A percentile compares a stretch with the other conserved stretches of the same genome.
phyloP scores from a whole-genome alignment of 2,888 invertebrate species.

The Spisula subtruncata region DNA sequence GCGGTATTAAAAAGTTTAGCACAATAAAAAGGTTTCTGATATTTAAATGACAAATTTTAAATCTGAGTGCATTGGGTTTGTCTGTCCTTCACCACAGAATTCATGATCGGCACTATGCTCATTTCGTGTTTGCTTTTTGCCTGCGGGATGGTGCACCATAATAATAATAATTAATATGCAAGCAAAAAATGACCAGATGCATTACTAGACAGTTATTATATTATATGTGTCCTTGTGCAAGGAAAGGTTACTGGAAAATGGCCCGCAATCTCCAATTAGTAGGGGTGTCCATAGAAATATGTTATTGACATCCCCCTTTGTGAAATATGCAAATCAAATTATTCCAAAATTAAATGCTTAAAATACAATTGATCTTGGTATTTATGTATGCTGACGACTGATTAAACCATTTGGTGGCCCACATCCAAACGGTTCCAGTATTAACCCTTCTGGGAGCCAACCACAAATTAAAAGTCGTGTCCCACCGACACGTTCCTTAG shows the following conservation, averaged over 20 bases:
- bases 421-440: slow-evolving; percentile 33
- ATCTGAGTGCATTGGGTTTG: no score
- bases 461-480: slow-evolving; percentile 39
- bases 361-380: slow-evolving; percentile 23
- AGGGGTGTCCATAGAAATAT: slow-evolving; percentile 3
- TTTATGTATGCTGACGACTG: slow-evolving; percentile 30
- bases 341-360: slow-evolving; percentile 44
- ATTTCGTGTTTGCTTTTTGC: no score
- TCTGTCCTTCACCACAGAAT: no score
- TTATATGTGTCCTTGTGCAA: not conserved
- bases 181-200: slow-evolving; percentile 13
- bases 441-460: slow-evolving; percentile 36
- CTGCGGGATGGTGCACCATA: not conserved
- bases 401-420: slow-evolving; percentile 39
- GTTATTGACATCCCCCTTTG: slow-evolving; percentile 6
- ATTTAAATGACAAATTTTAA: no score
- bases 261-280: not conserved
- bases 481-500: slow-evolving; percentile 42
- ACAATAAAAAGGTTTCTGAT: no score
- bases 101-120: no score
- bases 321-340: slow-evolving; percentile 44
- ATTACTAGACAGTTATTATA: not conserved
- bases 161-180: not conserved
- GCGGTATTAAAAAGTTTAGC: no score
- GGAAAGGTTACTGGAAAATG: not conserved